A percentile compares a stretch with the other conserved stretches of the same genome.
Conservation (phyloP, 2,797 vertebrate species). For the Euphonia xanthogaster region DNA sequence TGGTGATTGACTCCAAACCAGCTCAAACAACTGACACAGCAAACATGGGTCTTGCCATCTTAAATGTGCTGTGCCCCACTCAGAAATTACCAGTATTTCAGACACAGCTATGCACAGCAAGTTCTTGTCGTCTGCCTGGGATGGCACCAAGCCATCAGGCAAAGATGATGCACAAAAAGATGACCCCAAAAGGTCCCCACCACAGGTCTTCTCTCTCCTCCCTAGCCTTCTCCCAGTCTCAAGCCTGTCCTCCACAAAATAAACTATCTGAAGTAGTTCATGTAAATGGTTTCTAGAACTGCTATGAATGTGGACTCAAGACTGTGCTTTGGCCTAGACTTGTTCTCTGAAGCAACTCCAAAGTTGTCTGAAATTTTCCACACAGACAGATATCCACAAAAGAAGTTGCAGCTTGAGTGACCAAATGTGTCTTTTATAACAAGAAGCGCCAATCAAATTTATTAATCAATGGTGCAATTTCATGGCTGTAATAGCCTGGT, state of each 20-base stretch:
- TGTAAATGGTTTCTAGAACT: neutral
- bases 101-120: neutral
- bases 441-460: neutral
- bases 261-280: neutral
- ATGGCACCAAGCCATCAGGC: neutral
- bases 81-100: neutral
- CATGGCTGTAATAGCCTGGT: neutral
- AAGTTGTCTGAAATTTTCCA: neutral
- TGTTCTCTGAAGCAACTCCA: neutral
- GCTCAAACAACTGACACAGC: neutral
- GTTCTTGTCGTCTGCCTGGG: neutral
- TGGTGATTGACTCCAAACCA: neutral
- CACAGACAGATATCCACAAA: neutral
- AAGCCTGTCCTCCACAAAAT: neutral
- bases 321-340: neutral
- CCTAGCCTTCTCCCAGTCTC: neutral
- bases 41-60: neutral
- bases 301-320: neutral
- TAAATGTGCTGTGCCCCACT: neutral
- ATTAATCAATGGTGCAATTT: neutral
- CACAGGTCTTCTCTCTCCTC: neutral
- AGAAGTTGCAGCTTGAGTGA: neutral
- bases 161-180: neutral
- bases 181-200: neutral
- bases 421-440: neutral